Conservation (phyloP, 2,888 invertebrate species). For the Drosophila melanosoma region DNA sequence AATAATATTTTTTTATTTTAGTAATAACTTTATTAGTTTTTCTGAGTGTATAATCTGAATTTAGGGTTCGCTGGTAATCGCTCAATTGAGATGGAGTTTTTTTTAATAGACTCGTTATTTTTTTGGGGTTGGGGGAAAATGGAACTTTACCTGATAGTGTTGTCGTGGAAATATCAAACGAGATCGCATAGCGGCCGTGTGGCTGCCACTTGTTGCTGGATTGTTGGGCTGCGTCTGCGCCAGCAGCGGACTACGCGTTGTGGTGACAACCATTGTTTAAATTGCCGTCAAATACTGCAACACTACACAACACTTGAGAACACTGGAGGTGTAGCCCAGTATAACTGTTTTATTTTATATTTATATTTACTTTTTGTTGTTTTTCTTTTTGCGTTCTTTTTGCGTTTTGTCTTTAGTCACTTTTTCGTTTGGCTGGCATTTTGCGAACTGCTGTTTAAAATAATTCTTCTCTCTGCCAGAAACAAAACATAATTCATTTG, state of each 20-base stretch:
- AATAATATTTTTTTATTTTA: not conserved
- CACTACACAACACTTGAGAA: constrained; percentile 17
- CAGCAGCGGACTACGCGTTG: constrained; percentile 82
- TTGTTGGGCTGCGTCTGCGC: constrained; percentile 68
- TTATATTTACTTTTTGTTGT: constrained; percentile 4
- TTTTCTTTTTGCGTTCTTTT: constrained; percentile 18
- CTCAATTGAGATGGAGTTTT: constrained; percentile 7
- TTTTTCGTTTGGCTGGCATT: constrained; percentile 59
- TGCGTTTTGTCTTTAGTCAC: constrained; percentile 15
- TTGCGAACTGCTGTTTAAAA: constrained; percentile 33
- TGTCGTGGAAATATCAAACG: constrained; percentile 83
- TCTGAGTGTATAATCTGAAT: constrained; percentile 1
- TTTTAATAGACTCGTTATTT: constrained; percentile 1
- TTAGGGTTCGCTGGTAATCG: constrained; percentile 11
- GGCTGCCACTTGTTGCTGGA: constrained; percentile 67
- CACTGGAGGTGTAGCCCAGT: constrained; percentile 8
- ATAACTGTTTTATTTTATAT: constrained; percentile 9
- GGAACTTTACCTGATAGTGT: constrained; percentile 77
- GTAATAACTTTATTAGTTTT: not conserved
- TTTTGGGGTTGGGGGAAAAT: not conserved
- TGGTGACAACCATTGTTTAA: constrained; percentile 81
- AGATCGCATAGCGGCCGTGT: constrained; percentile 74
- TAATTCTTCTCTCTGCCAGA: constrained; percentile 29
- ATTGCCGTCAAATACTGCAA: not conserved
- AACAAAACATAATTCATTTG: constrained; percentile 58